Evolutionary conservation across 2,797 vertebrate species (phyloP).

Genomic region (Macropus fuliginosus): DNA sequence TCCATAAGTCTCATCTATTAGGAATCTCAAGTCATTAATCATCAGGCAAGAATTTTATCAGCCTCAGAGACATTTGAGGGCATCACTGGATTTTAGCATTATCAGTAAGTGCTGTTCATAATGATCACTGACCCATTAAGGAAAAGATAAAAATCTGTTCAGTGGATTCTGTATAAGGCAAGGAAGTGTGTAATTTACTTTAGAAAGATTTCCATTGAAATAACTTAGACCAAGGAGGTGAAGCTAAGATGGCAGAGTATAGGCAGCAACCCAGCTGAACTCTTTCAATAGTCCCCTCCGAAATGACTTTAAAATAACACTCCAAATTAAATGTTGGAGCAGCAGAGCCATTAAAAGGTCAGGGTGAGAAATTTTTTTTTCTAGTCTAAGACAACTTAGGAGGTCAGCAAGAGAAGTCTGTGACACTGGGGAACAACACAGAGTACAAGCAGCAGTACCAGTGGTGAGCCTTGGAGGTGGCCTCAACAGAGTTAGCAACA

Average conservation of each 20-base stretch:
- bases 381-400: neutral
- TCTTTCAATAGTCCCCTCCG: neutral
- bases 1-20: neutral
- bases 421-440: neutral
- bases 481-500: neutral
- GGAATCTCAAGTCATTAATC: neutral
- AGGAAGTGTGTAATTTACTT: neutral
- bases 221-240: neutral
- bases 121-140: neutral
- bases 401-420: neutral
- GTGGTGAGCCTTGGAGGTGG: neutral
- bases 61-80: neutral
- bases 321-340: neutral
- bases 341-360: neutral
- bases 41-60: neutral
- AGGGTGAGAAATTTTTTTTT: neutral
- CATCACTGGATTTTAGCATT: neutral
- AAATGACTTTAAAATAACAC: neutral
- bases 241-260: neutral
- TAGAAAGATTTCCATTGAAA: neutral
- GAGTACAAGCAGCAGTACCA: neutral
- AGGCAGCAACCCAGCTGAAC: neutral
- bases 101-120: neutral
- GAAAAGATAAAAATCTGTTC: neutral
- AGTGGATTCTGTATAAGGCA: neutral